Base-by-base conservation (phyloP, 2,113 vertebrate genomes). In the Lates calcarifer region DNA sequence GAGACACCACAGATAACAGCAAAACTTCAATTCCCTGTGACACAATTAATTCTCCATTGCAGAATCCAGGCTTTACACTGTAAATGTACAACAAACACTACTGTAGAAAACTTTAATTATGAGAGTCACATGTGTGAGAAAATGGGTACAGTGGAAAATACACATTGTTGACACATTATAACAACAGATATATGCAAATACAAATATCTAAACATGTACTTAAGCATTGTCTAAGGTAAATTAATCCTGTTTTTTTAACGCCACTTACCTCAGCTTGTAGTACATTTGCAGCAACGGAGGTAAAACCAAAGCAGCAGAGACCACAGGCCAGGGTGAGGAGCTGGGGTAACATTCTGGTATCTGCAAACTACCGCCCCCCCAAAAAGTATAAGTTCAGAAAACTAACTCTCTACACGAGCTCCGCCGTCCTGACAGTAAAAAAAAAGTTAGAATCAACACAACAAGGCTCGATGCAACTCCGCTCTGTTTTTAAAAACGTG, bases 181-280 rank as follows among this genome's bases (percentile, higher is more conserved):
- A 0, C 6, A 28, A 77, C 22, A 14, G 58, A 55, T 4, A 10
- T 10, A n/a, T 37, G 33, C n/a, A 49, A 18, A 3, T 20, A 39
- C 66, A 53, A 1, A 13, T 5, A 6, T 35, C 31, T n/a, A 11
- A 3, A 1, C 20, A 45, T n/a, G 28, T 4, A 41, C 22, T 2
- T n/a, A 3, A 26, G 53, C 26, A 28, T 26, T n/a, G 53, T 26
- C 53, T 66, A 1, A 76, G 53, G 41, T 41, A 2, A 39, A 31
- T 7, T 1, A 13, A 39, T 4, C 0, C 0, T 8, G 17, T 1
- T 0, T 41, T 71, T 61, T 57, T 2, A 28, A 57, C n/a, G 13
- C 49, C 26, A 74, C 93, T 93, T 79, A 95, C 95, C 94, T 96
- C 94, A 2, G 95, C 87, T 92, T 90, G 79, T 20, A 95, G 72